Conservation (phyloP, 2,888 invertebrate species). For the Sphaeridia pumilis region DNA sequence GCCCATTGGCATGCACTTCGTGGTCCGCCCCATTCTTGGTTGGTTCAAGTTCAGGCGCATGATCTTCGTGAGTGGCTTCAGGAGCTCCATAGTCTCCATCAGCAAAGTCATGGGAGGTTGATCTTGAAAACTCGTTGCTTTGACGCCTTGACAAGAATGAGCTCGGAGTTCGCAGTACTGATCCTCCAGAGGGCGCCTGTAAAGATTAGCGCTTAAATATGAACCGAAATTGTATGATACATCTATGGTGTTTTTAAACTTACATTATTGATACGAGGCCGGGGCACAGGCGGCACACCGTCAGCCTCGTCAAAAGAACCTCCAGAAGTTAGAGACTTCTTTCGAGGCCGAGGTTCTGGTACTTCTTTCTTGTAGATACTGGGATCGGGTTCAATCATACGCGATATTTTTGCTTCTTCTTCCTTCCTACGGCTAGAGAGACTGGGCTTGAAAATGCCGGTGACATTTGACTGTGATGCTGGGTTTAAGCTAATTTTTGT, state of each 20-base stretch:
- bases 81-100: not conserved
- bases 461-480: slow-evolving; percentile 37
- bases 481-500: slow-evolving; percentile 75
- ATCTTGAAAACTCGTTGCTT: slow-evolving; percentile 4
- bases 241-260: slow-evolving; percentile 12
- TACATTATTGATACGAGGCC: slow-evolving; percentile 31
- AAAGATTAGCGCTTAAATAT: not conserved
- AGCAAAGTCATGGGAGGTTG: not conserved
- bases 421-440: slow-evolving; percentile 29
- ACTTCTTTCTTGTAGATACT: slow-evolving; percentile 38
- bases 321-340: slow-evolving; percentile 48
- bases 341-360: slow-evolving; percentile 55
- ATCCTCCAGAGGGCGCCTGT: slow-evolving; percentile 14
- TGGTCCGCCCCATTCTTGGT: not conserved
- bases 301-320: slow-evolving; percentile 28
- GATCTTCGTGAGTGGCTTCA: too few species aligned
- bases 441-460: slow-evolving; percentile 16
- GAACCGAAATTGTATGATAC: not conserved
- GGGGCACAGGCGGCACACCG: slow-evolving; percentile 26
- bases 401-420: slow-evolving; percentile 33
- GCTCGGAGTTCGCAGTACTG: slow-evolving; percentile 32
- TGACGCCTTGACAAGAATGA: slow-evolving; percentile 30
- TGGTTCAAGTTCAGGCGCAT: slow-evolving; percentile 3
- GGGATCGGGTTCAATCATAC: slow-evolving; percentile 32
- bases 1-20: slow-evolving; percentile 2